Evolutionary conservation across 1,140 invertebrate genomes (phyloP).

Genomic region (Lineus longissimus): DNA sequence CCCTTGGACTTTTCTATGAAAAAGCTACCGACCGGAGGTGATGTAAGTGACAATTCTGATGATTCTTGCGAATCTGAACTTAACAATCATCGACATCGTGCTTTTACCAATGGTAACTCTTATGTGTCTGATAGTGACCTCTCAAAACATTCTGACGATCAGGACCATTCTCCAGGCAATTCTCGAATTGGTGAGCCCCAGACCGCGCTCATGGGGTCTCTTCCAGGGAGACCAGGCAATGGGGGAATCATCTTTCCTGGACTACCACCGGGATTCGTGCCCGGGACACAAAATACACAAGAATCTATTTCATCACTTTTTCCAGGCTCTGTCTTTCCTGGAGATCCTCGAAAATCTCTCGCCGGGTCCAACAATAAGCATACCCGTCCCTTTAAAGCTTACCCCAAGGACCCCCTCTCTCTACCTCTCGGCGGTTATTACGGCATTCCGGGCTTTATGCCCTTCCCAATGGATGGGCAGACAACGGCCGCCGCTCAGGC

Average conservation of each 20-base stretch:
- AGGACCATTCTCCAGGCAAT: conserved; percentile 3
- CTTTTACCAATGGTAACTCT: conserved; percentile 11
- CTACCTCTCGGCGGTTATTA: conserved; percentile 55
- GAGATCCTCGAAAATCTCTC: conserved; percentile 3
- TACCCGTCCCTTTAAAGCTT: conserved; percentile 66
- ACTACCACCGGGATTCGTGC: neutral
- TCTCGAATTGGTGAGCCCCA: conserved; percentile 13
- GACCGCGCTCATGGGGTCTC: neutral
- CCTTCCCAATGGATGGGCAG: neutral
- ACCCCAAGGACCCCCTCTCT: conserved; percentile 65
- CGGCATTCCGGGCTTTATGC: conserved; percentile 21
- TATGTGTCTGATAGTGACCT: neutral
- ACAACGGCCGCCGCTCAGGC: conserved; percentile 3
- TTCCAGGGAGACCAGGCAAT: neutral
- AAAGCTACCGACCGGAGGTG: conserved; percentile 12
- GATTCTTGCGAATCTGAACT: conserved; percentile 16
- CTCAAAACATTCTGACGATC: neutral
- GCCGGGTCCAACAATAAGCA: conserved; percentile 35
- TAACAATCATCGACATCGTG: conserved; percentile 20
- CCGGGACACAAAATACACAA: neutral
- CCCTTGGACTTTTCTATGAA: conserved; percentile 29
- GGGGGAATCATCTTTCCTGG: neutral
- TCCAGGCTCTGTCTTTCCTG: neutral
- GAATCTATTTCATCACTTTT: neutral
- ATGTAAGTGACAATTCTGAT: neutral